phyloP scores from a whole-genome alignment of 1,140 invertebrate genomes.

The Dendrolimus punctatus region DNA sequence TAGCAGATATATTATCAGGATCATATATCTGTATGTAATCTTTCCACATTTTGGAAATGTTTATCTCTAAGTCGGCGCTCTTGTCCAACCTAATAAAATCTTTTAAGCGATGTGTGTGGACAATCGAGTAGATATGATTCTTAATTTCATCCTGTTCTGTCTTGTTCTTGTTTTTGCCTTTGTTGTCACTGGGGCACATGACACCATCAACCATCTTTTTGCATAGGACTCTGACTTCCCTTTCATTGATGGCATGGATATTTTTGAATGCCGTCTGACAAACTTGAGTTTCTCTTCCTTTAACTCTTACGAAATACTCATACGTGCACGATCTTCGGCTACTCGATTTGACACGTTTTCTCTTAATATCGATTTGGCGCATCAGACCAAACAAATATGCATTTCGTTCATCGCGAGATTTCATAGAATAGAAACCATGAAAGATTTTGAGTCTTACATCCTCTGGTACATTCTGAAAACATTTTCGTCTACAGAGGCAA shows the following conservation, averaged over 20 bases:
- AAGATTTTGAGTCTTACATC: slow-evolving; percentile 68
- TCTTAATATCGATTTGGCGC: slow-evolving; percentile 72
- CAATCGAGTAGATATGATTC: slow-evolving; percentile 71
- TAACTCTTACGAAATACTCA: slow-evolving; percentile 72
- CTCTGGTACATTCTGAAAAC: slow-evolving; percentile 69
- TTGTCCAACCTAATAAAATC: slow-evolving; percentile 71
- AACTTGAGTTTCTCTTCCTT: slow-evolving; percentile 73
- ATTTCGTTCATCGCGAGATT: slow-evolving; percentile 74
- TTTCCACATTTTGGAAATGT: slow-evolving; percentile 74
- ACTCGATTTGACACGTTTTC: slow-evolving; percentile 70
- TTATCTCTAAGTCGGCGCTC: slow-evolving; percentile 71
- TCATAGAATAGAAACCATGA: slow-evolving; percentile 73
- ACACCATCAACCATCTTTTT: slow-evolving; percentile 75
- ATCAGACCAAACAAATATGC: slow-evolving; percentile 74
- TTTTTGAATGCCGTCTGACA: slow-evolving; percentile 74
- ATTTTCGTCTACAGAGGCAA: slow-evolving; percentile 71
- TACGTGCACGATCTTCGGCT: slow-evolving; percentile 72
- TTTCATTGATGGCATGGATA: slow-evolving; percentile 73
- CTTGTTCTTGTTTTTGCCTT: slow-evolving; percentile 66
- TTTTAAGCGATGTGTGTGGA: slow-evolving; percentile 68
- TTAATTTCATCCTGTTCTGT: slow-evolving; percentile 72
- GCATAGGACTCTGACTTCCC: slow-evolving; percentile 72
- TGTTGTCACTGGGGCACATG: slow-evolving; percentile 72
- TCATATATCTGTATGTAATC: slow-evolving; percentile 72
- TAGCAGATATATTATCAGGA: slow-evolving; percentile 63